Evolutionary conservation across 2,113 vertebrate genomes (phyloP).

Genomic region (Podiceps cristatus): DNA sequence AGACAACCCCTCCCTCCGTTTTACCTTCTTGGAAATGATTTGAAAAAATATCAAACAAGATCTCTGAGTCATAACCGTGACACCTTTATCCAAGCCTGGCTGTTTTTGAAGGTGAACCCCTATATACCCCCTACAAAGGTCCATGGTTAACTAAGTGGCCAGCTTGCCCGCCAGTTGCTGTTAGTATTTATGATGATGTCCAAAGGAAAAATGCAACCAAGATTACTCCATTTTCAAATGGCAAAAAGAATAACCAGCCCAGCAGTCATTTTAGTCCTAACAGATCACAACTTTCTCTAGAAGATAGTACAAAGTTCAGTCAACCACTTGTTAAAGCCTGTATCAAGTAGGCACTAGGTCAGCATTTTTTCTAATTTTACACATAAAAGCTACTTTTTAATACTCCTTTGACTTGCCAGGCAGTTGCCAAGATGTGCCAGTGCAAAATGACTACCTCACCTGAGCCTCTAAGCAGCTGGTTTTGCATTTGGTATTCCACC

Average conservation of each 20-base stretch:
- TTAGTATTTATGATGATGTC: background rate
- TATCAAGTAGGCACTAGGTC: background rate
- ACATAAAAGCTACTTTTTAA: background rate
- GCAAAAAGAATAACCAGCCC: background rate
- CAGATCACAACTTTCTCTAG: background rate
- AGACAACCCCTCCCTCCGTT: background rate
- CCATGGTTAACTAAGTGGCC: accelerated
- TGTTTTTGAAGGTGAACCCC: background rate
- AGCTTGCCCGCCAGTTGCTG: background rate
- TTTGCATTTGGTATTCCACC: background rate
- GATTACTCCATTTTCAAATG: background rate
- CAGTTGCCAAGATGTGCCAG: background rate
- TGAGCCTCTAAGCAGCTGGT: background rate
- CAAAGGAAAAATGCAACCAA: background rate
- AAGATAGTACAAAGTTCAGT: background rate
- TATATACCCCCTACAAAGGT: background rate
- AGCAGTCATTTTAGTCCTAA: background rate
- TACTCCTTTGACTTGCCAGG: background rate
- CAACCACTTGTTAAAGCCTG: background rate
- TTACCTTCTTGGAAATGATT: background rate
- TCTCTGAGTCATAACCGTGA: background rate
- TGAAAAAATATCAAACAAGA: background rate
- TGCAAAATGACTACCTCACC: background rate
- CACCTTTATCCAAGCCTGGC: background rate
- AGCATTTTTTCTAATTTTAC: background rate